phyloP scores from a whole-genome alignment of 2,797 vertebrate genomes.

The Carcharodon carcharias region DNA sequence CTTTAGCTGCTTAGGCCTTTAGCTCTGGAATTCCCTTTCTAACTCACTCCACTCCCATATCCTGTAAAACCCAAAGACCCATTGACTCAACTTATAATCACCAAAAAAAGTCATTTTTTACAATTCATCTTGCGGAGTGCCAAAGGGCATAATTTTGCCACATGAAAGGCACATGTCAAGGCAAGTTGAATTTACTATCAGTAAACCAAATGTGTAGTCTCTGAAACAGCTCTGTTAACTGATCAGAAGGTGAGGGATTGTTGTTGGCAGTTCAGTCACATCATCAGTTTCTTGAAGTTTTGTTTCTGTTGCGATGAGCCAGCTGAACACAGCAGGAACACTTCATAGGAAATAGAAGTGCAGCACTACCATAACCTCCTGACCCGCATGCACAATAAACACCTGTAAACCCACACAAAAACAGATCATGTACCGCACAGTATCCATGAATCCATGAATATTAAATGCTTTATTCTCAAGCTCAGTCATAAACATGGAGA shows the following conservation, averaged over 20 bases:
- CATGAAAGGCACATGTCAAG: not conserved
- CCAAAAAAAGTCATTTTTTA: not conserved
- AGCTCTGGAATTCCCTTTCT: not conserved
- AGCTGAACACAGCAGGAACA: not conserved
- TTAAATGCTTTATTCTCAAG: not conserved
- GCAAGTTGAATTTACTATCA: not conserved
- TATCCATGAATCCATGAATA: slow-evolving; percentile 21
- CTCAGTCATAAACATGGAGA: not conserved
- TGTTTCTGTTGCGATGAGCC: not conserved
- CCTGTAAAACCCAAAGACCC: not conserved
- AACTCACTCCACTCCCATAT: not conserved
- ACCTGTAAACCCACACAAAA: not conserved
- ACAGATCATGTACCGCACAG: not conserved
- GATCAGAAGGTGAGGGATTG: slow-evolving; percentile 5
- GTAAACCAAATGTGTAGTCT: not conserved
- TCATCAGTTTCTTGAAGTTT: not conserved
- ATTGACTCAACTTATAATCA: not conserved
- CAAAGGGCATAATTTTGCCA: not conserved
- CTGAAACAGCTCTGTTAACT: not conserved
- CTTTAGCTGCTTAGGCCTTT: not conserved
- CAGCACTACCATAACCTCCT: not conserved
- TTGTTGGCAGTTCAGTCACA: slow-evolving; percentile 8
- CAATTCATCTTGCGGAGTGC: not conserved
- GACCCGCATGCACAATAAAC: not conserved
- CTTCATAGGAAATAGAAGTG: not conserved